These are phyloP conservation scores for Drosophila kambysellisi DNA, from an alignment of 2,888 invertebrate species.

Conservation along the genomic window DNA sequence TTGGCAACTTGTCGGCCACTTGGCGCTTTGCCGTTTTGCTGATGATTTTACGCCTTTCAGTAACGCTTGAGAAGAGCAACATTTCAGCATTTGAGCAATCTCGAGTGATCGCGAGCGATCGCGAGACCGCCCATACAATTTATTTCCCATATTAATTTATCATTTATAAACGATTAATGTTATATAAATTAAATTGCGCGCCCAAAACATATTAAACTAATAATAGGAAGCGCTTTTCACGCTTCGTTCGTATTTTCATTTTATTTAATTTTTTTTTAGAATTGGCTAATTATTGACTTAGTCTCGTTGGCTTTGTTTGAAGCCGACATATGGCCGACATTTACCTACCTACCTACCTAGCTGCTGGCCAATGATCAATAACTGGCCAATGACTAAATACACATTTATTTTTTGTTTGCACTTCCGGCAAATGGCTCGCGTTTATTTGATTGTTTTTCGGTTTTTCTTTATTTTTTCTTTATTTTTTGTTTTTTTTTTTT, in stretches of 20 bases:
- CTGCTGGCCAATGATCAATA: slow-evolving; percentile 22
- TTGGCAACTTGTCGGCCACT: slow-evolving; percentile 79
- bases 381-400: slow-evolving; percentile 30
- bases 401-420: slow-evolving; percentile 32
- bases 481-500: slow-evolving; percentile 4
- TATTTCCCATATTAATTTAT: slow-evolving; percentile 78
- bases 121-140: slow-evolving; percentile 68
- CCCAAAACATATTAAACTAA: slow-evolving; percentile 74
- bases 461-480: slow-evolving; percentile 6
- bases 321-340: slow-evolving; percentile 42
- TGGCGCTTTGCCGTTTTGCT: slow-evolving; percentile 42
- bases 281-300: slow-evolving; percentile 66
- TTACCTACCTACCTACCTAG: slow-evolving; percentile 6
- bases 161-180: slow-evolving; percentile 78
- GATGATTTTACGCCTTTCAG: slow-evolving; percentile 68
- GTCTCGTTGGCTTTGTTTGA: slow-evolving; percentile 48
- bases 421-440: slow-evolving; percentile 54
- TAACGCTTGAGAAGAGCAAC: slow-evolving; percentile 41
- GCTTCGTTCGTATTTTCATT: slow-evolving; percentile 43
- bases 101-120: slow-evolving; percentile 8
- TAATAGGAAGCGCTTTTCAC: slow-evolving; percentile 79
- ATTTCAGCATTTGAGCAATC: slow-evolving; percentile 14
- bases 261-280: slow-evolving; percentile 5
- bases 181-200: slow-evolving; percentile 77
- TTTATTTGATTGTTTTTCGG: slow-evolving; percentile 22